Percentiles rank a stretch among this genome's conserved stretches.
Evolutionary conservation across 2,113 vertebrate species (phyloP).

Genomic region (Myanophis thanlyinensis): DNA sequence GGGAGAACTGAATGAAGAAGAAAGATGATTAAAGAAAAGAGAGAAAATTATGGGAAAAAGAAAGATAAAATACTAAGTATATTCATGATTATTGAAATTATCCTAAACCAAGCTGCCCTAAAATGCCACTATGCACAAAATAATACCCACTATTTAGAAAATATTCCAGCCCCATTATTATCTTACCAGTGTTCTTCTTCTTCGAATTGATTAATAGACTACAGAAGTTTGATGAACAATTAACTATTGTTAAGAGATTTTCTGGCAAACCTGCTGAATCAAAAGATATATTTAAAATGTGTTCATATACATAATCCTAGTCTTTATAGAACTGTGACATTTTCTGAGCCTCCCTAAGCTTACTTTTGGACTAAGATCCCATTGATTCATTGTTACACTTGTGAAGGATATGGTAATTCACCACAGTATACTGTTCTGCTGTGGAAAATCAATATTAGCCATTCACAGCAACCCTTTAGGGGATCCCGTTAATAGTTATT

Average conservation of each 20-base stretch:
- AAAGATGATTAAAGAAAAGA: background rate
- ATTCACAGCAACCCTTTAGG: constrained; percentile 16
- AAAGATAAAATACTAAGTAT: background rate
- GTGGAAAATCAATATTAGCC: constrained; percentile 37
- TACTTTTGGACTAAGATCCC: constrained; percentile 6
- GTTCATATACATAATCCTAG: background rate
- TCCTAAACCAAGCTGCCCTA: background rate
- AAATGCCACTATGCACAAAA: background rate
- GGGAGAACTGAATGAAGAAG: background rate
- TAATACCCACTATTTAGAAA: background rate
- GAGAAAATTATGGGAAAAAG: background rate
- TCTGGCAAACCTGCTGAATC: background rate
- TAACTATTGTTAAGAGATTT: background rate
- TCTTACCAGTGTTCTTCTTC: background rate
- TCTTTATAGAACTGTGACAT: background rate
- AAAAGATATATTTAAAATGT: background rate
- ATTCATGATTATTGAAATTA: background rate
- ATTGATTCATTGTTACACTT: constrained; percentile 16
- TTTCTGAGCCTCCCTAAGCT: constrained; percentile 22
- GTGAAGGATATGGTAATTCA: constrained; percentile 20
- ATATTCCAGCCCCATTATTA: background rate
- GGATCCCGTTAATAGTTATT: constrained; percentile 37
- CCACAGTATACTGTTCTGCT: constrained; percentile 22
- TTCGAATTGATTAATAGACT: background rate
- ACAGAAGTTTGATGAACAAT: background rate